Evolutionary conservation across 2,797 vertebrate species (phyloP), one percentile per base, ranked within the genome.

Genomic region (Micropoecilia bifurca): DNA sequence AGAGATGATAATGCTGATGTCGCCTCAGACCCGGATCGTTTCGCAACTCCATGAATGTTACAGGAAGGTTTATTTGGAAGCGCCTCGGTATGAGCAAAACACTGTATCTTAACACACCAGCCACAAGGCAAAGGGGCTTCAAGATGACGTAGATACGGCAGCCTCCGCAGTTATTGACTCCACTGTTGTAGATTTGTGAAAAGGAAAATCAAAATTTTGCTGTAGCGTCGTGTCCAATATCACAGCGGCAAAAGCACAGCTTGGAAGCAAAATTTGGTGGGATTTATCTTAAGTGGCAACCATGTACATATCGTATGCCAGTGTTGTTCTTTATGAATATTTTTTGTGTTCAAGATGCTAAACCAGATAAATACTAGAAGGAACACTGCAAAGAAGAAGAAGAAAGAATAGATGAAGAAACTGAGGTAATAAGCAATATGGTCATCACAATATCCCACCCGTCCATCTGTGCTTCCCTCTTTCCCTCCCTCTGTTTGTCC

Each of bases 21-120:
- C 22, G 50, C 68, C 71, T 89, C 69, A 68, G 63, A 88, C 72
- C 73, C 57, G 71, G 87, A 84, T 88, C 85, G 74, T 68, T 74
- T 68, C 13, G 85, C 0, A 69, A 78, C 82, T 83, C 41, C 61
- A 2, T n/a, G 46, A 20, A 12, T 72, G 72, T 46, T 39, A 55
- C 71, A 79, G 28, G 0, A 9, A 41, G 66, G 22, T 25, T 39
- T 30, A 25, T 28, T 76, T 46, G 73, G 25, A 66, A 46, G 68
- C 14, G 14, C 43, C 41, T 14, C 13, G 3, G 68, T 16, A 46
- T 46, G 6, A 16, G 41, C 68, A 41, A 68, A 20, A 66, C 14
- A 18, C 22, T 10, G 33, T 9, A 66, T 36, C 3, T 36, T 18
- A 66, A 45, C 41, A 13, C 1, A 43, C 1, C 66, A 25, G 25